Evolutionary conservation across 92 coral and sea anemone species (phyloP), one percentile per base, ranked within the genome.

Genomic region (Epizoanthus stellaris): DNA sequence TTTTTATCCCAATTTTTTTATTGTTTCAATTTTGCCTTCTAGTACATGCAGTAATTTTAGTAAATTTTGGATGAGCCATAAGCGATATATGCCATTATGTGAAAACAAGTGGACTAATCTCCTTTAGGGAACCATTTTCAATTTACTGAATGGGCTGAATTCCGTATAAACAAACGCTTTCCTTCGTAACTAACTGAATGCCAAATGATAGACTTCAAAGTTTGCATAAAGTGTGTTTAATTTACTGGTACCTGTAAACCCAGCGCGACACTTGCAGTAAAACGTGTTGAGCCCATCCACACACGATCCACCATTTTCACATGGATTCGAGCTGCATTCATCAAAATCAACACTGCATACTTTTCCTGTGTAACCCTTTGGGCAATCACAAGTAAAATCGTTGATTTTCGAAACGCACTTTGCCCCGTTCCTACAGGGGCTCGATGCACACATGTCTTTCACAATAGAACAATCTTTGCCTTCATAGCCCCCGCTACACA

Each of bases 381-480:
- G 92, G 53, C 99, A 96, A 15, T 87, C 83, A 63, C 99, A 96
- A 17, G 90, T 84, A 75, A 87, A 95, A 85, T 93, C 92, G 85
- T 96, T 96, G 82, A 94, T 91, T 89, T 67, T 80, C 25, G 99
- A 88, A 9, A 87, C 64, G 86, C 99, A 96, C 16, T 88, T 80
- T 1, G 95, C 99, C 23, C 87, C 94, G 75, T 90, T 89, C 57
- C 88, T 75, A 82, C 99, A 96, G 3, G 99, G 99, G 58, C 89
- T 88, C 59, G 95, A 95, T 53, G 81, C 74, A 67, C 99, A 96
- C 95, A 94, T 86, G 86, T 96, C 95, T 21, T 81, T 96, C 70
- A 96, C 91, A 73, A 84, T 87, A 3, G 95, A 95, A 69, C 99
- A 96, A 73, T 95, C 92, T 74, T 86, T 87, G 5, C 99, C 98